Evolutionary conservation across 2,797 vertebrate species (phyloP), one percentile per base, ranked within the genome.

Genomic region (Alosa sapidissima): DNA sequence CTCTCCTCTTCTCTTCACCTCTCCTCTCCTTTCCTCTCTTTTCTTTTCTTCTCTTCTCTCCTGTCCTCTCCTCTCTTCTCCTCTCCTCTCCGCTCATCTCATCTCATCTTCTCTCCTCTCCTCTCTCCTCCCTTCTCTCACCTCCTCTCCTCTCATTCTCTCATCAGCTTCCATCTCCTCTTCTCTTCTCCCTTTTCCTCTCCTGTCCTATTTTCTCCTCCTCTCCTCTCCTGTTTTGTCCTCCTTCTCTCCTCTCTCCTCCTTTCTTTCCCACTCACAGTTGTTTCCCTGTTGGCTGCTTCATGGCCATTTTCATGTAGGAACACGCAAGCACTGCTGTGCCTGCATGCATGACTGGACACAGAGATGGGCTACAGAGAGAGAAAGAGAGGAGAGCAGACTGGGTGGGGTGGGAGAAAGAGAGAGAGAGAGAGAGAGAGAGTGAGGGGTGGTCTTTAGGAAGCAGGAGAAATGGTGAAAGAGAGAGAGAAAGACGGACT

Each of bases 221-320:
- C 3, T 16, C 11, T 58, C 55, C 16, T 21, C 55, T 58, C 5
- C 55, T n/a, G n/a, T 21, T 13, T 21, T 19, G 16, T 21, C 55
- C 24, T 28, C 24, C 65, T 72, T 1, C 11, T 33, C 13, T 33
- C 65, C 13, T 72, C 10, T 72, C 60, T 62, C 19, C 10, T 14
- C 28, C 65, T 72, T 10, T 54, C 52, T 14, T 16, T 10, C 28
- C 65, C 65, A 72, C 65, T 75, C 4, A 16, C 68, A 75, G 36
- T 81, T 62, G 55, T 81, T 81, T 81, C 55, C 84, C 81, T 13
- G 78, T 87, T 87, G 94, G 88, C 86, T 88, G 6, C 91, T 92
- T 89, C 60, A 0, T 89, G 88, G 84, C 33, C 36, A 13, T 91
- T 91, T 92, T 90, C 28, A 2, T 33, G 58, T 90, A 78, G 88